A percentile compares a stretch with the other conserved stretches of the same genome.
phyloP scores from a whole-genome alignment of 2,888 invertebrate species.

The Dendrolimus pini region DNA sequence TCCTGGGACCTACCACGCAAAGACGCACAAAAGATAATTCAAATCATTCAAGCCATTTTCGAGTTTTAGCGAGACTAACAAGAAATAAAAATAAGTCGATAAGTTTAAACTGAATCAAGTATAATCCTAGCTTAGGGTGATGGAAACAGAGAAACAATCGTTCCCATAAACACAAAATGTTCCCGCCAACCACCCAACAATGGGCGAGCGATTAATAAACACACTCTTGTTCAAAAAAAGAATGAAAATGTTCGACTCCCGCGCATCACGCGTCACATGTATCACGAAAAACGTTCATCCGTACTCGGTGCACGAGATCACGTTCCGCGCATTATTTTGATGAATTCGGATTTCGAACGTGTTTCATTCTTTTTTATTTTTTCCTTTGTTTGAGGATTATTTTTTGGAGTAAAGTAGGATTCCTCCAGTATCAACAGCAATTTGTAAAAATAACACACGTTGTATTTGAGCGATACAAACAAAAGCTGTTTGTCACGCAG shows the following conservation, averaged over 20 bases:
- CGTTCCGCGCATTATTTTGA: constrained; percentile 67
- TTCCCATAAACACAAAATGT: constrained; percentile 27
- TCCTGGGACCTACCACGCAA: too few relatives aligned
- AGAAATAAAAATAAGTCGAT: too few relatives aligned
- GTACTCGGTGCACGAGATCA: constrained; percentile 47
- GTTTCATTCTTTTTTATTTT: constrained; percentile 27
- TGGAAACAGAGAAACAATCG: constrained; percentile 21
- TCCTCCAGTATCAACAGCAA: neutral
- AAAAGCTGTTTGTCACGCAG: too few relatives aligned
- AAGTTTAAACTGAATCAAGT: constrained; percentile 20
- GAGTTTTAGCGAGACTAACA: too few relatives aligned
- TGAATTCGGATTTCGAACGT: constrained; percentile 46
- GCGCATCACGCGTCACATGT: constrained; percentile 43
- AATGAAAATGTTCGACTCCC: constrained; percentile 31
- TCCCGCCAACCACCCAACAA: constrained; percentile 48
- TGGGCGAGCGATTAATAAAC: constrained; percentile 51
- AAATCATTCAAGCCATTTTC: too few relatives aligned
- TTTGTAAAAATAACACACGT: too few relatives aligned
- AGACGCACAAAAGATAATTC: too few relatives aligned
- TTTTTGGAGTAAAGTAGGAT: neutral
- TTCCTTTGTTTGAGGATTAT: neutral
- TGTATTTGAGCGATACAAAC: too few relatives aligned
- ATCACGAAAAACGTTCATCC: constrained; percentile 60
- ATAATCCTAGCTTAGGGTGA: constrained; percentile 17
- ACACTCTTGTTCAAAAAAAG: constrained; percentile 29